phyloP scores from a whole-genome alignment of 1,140 invertebrate genomes.

The Portunus trituberculatus region DNA sequence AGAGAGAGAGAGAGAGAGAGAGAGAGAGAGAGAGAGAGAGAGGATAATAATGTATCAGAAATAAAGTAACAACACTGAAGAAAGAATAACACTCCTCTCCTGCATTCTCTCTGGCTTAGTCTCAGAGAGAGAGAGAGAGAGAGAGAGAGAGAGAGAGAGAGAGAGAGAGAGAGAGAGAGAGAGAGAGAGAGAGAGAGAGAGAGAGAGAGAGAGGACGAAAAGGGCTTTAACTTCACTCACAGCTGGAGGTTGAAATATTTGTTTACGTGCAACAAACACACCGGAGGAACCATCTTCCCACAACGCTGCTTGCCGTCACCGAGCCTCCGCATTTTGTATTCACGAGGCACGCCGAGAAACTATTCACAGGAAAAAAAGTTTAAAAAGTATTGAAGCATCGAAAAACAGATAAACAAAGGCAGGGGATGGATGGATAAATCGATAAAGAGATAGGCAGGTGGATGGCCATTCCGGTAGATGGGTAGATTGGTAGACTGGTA shows the following conservation, averaged over 20 bases:
- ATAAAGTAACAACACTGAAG: too few species aligned
- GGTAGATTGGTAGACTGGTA: too few species aligned
- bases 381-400: too few species aligned
- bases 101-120: too few species aligned
- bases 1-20: not conserved
- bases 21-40: not conserved
- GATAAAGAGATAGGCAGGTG: not conserved
- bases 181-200: constrained; percentile 17
- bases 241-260: not conserved
- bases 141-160: not conserved
- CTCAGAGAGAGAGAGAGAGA: not conserved
- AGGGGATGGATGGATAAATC: not conserved
- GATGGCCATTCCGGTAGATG: too few species aligned
- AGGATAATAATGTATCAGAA: too few species aligned
- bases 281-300: not conserved
- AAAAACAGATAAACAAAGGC: too few species aligned
- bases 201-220: not conserved
- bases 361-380: too few species aligned
- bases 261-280: not conserved
- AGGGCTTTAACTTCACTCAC: not conserved
- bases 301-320: not conserved
- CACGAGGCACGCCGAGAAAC: too few species aligned
- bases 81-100: too few species aligned
- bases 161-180: not conserved
- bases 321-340: too few species aligned